Evolutionary conservation across 2,113 vertebrate species (phyloP).

Genomic region (Accipiter virgatus): DNA sequence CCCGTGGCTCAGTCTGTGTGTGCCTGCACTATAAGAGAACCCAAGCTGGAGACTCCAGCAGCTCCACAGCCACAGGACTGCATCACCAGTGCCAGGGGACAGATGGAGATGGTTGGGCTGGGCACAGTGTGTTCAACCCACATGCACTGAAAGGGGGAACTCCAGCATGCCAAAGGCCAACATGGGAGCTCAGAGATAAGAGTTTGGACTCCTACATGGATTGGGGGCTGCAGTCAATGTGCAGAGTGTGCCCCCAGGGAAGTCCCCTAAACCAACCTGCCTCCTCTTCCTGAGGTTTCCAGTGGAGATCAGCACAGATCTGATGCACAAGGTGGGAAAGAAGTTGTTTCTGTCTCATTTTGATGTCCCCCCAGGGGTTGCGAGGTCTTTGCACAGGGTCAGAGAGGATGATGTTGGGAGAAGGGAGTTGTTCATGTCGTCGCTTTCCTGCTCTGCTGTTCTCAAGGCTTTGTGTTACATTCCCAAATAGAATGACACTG

Average conservation of each 20-base stretch:
- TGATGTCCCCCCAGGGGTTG: not conserved
- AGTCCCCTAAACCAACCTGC: not conserved
- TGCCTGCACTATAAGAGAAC: not conserved
- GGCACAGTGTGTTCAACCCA: rapidly evolving
- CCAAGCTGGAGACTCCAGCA: not conserved
- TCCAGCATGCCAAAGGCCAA: not conserved
- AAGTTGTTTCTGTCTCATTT: not conserved
- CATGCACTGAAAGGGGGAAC: not conserved
- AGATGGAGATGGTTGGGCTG: not conserved
- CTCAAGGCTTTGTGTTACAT: not conserved
- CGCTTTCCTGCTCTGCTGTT: rapidly evolving
- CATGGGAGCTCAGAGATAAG: rapidly evolving
- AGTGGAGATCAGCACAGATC: not conserved
- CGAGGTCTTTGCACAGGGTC: not conserved
- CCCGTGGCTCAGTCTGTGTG: not conserved
- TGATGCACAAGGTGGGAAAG: not conserved
- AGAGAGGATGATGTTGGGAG: not conserved
- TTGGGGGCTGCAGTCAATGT: not conserved
- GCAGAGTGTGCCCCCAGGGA: rapidly evolving
- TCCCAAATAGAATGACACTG: not conserved
- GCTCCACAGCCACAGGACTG: not conserved
- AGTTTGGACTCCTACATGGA: rapidly evolving
- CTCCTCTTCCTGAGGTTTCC: not conserved
- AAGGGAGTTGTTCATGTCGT: rapidly evolving
- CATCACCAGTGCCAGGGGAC: rapidly evolving